phyloP scores from a whole-genome alignment of 2,888 invertebrate genomes.

The Drosophila birchii region DNA sequence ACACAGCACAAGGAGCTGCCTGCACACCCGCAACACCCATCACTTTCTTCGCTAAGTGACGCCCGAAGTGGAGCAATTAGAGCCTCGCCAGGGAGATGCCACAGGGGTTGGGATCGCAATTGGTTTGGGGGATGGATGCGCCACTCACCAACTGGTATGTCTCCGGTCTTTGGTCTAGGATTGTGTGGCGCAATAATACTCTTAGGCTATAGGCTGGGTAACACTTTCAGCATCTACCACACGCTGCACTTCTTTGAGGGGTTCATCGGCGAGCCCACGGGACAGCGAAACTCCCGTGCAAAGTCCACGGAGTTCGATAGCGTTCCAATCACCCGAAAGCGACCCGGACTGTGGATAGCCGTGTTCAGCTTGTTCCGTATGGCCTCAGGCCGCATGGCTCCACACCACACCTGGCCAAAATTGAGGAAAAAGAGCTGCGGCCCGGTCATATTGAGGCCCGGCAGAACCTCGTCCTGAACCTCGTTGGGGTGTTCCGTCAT shows the following conservation, averaged over 20 bases:
- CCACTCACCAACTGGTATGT: slow-evolving; percentile 54
- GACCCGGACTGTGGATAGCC: slow-evolving; percentile 93
- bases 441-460: slow-evolving; percentile 90
- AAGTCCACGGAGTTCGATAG: slow-evolving; percentile 92
- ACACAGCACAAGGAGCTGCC: slow-evolving; percentile 46
- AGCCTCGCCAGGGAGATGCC: slow-evolving; percentile 8
- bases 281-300: slow-evolving; percentile 89
- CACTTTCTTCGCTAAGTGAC: slow-evolving; percentile 41
- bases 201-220: slow-evolving; percentile 39
- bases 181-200: slow-evolving; percentile 61
- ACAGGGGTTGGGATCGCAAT: background rate
- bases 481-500: slow-evolving; percentile 87
- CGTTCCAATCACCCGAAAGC: slow-evolving; percentile 92
- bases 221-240: slow-evolving; percentile 86
- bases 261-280: slow-evolving; percentile 91
- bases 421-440: slow-evolving; percentile 95
- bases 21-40: slow-evolving; percentile 15
- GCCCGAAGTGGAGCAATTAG: slow-evolving; percentile 51
- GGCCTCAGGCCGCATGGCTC: slow-evolving; percentile 92
- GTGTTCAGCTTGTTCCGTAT: slow-evolving; percentile 92
- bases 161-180: slow-evolving; percentile 31
- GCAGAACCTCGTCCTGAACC: slow-evolving; percentile 87
- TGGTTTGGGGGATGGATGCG: background rate
- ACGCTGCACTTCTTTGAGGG: slow-evolving; percentile 91
- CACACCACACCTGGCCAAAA: slow-evolving; percentile 95